Conservation (phyloP, 2,888 invertebrate species). For the Philaethria dido region DNA sequence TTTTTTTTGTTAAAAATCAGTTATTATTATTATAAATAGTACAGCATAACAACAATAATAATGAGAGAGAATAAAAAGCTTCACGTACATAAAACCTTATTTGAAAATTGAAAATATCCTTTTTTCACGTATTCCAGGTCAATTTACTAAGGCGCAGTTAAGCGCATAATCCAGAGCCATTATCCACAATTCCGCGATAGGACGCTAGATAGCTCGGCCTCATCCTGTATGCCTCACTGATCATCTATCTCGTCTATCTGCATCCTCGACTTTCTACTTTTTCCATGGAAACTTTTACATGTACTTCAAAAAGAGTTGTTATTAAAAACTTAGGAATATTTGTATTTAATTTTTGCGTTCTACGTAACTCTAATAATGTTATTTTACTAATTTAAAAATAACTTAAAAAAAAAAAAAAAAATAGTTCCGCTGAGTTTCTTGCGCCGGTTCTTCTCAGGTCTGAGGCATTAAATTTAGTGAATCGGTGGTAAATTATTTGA, state of each 20-base stretch:
- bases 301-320: background rate
- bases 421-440: too few relatives aligned
- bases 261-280: constrained; percentile 29
- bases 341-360: too few relatives aligned
- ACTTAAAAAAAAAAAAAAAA: too few relatives aligned
- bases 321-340: background rate
- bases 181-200: constrained; percentile 35
- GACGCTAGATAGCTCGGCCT: constrained; percentile 35
- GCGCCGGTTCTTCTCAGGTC: too few relatives aligned
- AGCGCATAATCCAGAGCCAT: constrained; percentile 36
- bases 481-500: too few relatives aligned
- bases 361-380: too few relatives aligned
- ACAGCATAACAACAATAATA: background rate
- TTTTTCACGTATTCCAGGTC: constrained; percentile 35
- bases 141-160: constrained; percentile 37
- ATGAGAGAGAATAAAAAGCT: constrained; percentile 18
- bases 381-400: too few relatives aligned
- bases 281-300: constrained; percentile 25
- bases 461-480: too few relatives aligned
- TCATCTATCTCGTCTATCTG: constrained; percentile 36
- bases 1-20: too few relatives aligned
- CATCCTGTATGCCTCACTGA: constrained; percentile 37
- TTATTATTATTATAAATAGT: background rate
- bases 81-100: constrained; percentile 27
- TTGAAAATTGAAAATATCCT: constrained; percentile 29